Conservation (phyloP, 2,113 vertebrate species). For the Petroica traversi region DNA sequence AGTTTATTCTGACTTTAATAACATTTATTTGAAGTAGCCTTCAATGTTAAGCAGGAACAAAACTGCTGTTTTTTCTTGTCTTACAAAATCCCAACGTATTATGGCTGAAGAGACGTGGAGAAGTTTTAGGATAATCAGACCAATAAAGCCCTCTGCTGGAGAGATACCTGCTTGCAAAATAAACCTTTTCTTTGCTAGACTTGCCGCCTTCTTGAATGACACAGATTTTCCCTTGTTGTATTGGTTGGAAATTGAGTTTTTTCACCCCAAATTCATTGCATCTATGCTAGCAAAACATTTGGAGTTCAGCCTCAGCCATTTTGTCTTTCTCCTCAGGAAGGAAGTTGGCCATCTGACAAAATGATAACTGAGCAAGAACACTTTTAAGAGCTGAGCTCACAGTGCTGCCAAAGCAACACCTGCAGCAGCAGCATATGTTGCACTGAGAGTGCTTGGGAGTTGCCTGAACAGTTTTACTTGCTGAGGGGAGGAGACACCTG, state of each 20-base stretch:
- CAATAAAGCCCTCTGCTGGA: not conserved
- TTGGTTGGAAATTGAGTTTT: not conserved
- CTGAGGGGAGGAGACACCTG: not conserved
- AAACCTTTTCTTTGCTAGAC: not conserved
- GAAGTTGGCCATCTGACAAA: not conserved
- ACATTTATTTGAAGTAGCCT: not conserved
- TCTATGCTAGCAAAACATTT: not conserved
- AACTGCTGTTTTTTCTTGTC: not conserved
- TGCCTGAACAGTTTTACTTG: not conserved
- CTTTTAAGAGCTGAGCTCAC: not conserved
- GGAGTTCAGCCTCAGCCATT: not conserved
- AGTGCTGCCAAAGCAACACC: not conserved
- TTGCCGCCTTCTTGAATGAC: not conserved
- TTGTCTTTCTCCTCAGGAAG: not conserved
- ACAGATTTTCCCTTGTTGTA: not conserved
- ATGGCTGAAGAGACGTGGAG: not conserved
- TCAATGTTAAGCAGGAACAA: not conserved
- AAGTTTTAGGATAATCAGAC: not conserved
- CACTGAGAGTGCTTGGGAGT: not conserved
- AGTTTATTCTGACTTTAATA: not conserved
- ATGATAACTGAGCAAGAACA: not conserved
- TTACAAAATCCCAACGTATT: not conserved
- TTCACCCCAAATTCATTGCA: rapidly evolving
- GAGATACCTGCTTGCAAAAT: not conserved
- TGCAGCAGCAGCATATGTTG: not conserved